Evolutionary conservation across 1,140 invertebrate species (phyloP).

Genomic region (Drosophila murphyi): DNA sequence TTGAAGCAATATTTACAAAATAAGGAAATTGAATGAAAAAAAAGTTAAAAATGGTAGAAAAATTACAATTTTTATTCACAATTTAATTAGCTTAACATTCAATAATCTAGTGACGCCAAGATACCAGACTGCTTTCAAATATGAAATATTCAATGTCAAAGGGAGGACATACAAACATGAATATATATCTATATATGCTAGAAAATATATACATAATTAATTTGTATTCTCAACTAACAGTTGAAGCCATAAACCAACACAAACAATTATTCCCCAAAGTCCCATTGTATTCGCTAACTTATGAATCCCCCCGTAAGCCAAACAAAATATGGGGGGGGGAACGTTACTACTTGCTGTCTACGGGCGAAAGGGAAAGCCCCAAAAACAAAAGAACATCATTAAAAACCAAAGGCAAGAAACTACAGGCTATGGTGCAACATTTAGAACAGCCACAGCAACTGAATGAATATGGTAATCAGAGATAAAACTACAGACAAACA

Average conservation of each 20-base stretch:
- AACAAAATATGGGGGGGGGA: background rate
- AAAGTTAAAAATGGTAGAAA: no score
- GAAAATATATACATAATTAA: slow-evolving; percentile 2
- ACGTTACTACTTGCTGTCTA: slow-evolving; percentile 1
- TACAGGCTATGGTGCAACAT: background rate
- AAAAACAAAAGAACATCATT: slow-evolving; percentile 2
- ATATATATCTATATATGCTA: no score
- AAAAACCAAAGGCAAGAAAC: slow-evolving; percentile 1
- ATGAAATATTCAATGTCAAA: no score
- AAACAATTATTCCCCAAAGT: slow-evolving; percentile 22
- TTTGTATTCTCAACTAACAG: slow-evolving; percentile 14
- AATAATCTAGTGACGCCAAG: no score
- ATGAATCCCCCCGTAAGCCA: slow-evolving; percentile 13
- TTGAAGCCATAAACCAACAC: slow-evolving; percentile 30
- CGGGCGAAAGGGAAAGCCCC: slow-evolving; percentile 1
- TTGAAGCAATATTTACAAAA: no score
- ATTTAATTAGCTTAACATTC: no score
- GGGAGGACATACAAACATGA: no score
- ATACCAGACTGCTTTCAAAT: no score
- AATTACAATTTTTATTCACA: no score
- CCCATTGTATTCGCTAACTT: slow-evolving; percentile 13
- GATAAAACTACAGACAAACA: background rate
- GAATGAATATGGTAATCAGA: slow-evolving; percentile 11
- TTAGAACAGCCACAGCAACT: background rate
- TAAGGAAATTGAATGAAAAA: no score